Percentiles rank a stretch among this genome's conserved stretches.
Evolutionary conservation across 2,113 vertebrate genomes (phyloP).

Genomic region (Gymnogyps californianus): DNA sequence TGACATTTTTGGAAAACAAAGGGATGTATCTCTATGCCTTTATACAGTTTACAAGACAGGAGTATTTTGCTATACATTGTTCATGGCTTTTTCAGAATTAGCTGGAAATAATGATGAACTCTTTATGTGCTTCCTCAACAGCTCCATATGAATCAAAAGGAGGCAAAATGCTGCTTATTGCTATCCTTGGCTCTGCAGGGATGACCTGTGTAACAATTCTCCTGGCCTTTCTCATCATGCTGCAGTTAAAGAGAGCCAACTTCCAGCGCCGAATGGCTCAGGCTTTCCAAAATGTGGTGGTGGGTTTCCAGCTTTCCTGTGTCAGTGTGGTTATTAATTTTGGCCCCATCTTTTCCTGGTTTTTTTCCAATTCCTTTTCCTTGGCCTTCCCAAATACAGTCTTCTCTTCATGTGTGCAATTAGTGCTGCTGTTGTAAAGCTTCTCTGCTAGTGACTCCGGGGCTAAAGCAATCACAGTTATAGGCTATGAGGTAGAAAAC

Average conservation of each 20-base stretch:
- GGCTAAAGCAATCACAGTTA: neutral
- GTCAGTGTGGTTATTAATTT: neutral
- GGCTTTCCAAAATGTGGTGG: conserved; percentile 84
- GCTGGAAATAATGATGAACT: neutral
- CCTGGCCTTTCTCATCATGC: conserved; percentile 84
- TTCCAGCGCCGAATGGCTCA: conserved; percentile 86
- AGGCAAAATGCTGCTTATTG: conserved; percentile 84
- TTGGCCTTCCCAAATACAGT: neutral
- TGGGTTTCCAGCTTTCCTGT: neutral
- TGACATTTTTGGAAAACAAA: neutral
- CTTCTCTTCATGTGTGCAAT: neutral
- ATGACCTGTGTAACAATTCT: conserved; percentile 90
- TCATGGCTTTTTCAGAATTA: neutral
- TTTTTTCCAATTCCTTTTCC: neutral
- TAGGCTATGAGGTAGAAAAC: neutral
- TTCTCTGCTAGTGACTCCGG: neutral
- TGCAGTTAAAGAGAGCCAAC: conserved; percentile 83
- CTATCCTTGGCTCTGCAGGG: conserved; percentile 87
- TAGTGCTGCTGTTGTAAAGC: neutral
- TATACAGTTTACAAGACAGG: neutral
- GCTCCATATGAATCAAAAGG: conserved; percentile 69
- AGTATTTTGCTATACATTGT: neutral
- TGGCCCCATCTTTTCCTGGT: neutral
- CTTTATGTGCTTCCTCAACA: conserved; percentile 19
- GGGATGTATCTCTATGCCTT: neutral